Conservation (phyloP, 2,113 vertebrate species). For the Lepus americanus region DNA sequence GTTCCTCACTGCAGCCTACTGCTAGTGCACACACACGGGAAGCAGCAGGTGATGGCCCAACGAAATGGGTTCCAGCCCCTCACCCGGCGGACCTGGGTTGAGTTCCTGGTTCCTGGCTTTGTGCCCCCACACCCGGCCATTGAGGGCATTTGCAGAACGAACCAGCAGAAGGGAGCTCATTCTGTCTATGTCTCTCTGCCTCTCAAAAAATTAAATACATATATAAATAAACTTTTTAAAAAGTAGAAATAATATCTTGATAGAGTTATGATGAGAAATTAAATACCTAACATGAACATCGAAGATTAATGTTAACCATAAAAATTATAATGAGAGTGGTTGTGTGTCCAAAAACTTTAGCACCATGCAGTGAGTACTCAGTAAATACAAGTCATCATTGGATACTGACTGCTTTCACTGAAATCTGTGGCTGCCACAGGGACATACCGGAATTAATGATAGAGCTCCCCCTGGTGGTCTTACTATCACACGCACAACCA, state of each 20-base stretch:
- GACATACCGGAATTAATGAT: background rate
- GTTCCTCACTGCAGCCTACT: no score
- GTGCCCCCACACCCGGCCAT: no score
- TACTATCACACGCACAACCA: background rate
- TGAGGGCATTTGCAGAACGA: no score
- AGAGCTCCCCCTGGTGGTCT: slow-evolving; percentile 69
- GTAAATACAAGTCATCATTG: background rate
- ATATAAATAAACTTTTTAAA: background rate
- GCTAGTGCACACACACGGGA: no score
- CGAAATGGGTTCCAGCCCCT: no score
- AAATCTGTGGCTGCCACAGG: fast-evolving
- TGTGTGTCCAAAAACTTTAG: background rate
- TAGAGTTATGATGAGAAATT: background rate
- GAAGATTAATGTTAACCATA: background rate
- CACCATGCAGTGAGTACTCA: background rate
- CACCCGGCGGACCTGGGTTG: no score
- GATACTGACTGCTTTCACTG: background rate
- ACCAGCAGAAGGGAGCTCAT: no score
- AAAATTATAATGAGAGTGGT: background rate
- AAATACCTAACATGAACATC: background rate
- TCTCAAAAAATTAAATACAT: no score
- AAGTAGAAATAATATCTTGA: background rate
- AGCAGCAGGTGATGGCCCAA: no score
- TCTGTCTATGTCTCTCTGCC: no score
- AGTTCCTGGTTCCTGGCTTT: no score